Conservation (phyloP, 92 coral and sea anemone species). For the Diadumene lineata region DNA sequence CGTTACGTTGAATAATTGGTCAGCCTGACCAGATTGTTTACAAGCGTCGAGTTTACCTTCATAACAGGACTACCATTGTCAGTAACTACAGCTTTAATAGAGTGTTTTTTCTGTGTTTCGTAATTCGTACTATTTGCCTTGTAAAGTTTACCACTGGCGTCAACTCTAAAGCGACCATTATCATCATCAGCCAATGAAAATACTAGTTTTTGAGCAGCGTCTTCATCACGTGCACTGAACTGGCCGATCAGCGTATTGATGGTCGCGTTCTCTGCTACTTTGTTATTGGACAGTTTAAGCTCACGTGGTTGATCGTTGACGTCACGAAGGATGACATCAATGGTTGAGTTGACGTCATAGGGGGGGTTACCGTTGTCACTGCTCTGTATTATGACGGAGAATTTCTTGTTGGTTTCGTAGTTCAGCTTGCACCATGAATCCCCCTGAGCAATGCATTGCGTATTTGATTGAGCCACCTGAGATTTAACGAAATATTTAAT, state of each 20-base stretch:
- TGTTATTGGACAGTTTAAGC: constrained; percentile 66
- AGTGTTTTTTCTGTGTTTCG: constrained; percentile 73
- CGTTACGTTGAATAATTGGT: too few relatives aligned
- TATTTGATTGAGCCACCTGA: constrained; percentile 76
- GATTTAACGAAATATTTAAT: too few relatives aligned
- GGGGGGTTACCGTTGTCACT: constrained; percentile 84
- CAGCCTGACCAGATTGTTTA: too few relatives aligned
- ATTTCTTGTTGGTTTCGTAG: constrained; percentile 63
- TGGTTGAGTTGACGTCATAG: constrained; percentile 43
- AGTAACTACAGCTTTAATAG: constrained; percentile 60
- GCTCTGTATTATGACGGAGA: constrained; percentile 60
- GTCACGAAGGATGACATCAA: constrained; percentile 66
- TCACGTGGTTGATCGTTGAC: constrained; percentile 90
- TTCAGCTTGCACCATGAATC: constrained; percentile 76
- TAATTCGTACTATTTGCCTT: constrained; percentile 72
- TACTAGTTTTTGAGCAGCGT: constrained; percentile 57
- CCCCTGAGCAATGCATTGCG: constrained; percentile 73
- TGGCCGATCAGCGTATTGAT: constrained; percentile 64
- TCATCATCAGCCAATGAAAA: constrained; percentile 80
- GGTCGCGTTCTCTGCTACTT: constrained; percentile 75
- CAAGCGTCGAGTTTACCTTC: constrained; percentile 35
- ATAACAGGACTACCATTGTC: constrained; percentile 83
- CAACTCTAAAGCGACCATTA: constrained; percentile 80
- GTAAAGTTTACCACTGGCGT: constrained; percentile 61
- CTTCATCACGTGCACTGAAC: constrained; percentile 77